Base-by-base conservation (phyloP, 2,113 vertebrate species). In the Cavia porcellus region DNA sequence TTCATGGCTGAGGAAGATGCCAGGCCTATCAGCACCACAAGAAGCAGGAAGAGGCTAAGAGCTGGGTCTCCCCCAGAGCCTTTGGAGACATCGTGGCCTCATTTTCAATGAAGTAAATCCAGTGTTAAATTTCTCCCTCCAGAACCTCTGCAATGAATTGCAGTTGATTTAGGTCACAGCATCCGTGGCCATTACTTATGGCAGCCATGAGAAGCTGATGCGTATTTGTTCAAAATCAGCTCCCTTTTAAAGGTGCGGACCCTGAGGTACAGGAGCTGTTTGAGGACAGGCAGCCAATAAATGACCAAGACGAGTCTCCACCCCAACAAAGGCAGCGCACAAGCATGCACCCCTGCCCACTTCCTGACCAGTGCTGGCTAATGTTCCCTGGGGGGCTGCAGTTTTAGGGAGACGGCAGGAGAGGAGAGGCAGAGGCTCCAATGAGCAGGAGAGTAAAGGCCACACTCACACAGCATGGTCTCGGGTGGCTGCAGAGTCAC, bases 321-420 rank as follows among this genome's bases (percentile, higher is more conserved):
- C 25, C 20, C 35, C 7, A 32, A 59, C 22, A 79, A 82, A 12
- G n/a, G 8, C 5, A 35, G 15, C 10, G 10, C 38, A 83, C 38
- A 45, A 30, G n/a, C 15, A 32, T 10, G 50, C 30, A 17, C 45
- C 2, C 5, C 17, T 66, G 59, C 12, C 6, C 4, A n/a, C 24
- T 45, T 45, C 24, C 72, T 25, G 22, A 45, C 38, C 22, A 50
- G 32, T 20, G 61, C 11, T 32, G 50, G 6, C 5, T 5, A 42
- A 59, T 1, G 2, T 5, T 2, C 30, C 13, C n/a, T 4, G 0
- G 4, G n/a, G n/a, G 10, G 11, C 8, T 38, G 1, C 14, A 3
- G 7, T 38, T 30, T 30, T 50, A 4, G 28, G 62, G 11, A 68
- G 12, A 7, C 14, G 12, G 5, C 7, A 19, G 59, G 25, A 1